Conservation (phyloP, 2,797 vertebrate genomes). For the Crocidura indochinensis region DNA sequence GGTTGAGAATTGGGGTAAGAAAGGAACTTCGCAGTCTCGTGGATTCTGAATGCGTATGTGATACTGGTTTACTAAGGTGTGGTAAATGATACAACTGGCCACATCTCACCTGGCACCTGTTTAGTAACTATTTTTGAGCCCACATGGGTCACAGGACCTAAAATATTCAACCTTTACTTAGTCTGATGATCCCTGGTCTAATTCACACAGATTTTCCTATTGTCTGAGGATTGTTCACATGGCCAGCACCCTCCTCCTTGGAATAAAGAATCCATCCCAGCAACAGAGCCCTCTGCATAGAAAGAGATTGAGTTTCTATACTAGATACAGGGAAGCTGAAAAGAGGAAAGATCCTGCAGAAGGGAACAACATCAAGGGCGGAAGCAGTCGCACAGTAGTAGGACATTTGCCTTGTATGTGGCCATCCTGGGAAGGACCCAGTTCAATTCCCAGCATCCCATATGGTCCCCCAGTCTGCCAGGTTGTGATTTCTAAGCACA, state of each 20-base stretch:
- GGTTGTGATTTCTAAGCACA: too few relatives aligned
- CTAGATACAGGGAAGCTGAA: neutral
- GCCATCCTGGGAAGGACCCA: too few relatives aligned
- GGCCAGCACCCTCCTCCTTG: neutral
- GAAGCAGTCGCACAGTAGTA: too few relatives aligned
- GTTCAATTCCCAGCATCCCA: too few relatives aligned
- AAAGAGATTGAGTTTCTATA: neutral
- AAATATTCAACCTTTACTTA: conserved; percentile 18
- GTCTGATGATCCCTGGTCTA: conserved; percentile 1
- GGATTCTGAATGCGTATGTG: neutral
- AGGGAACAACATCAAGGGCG: too few relatives aligned
- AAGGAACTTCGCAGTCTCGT: too few relatives aligned
- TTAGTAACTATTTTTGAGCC: neutral
- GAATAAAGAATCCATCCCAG: neutral
- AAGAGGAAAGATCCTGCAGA: conserved; percentile 30
- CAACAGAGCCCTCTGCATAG: neutral
- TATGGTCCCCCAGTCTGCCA: too few relatives aligned
- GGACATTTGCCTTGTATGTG: too few relatives aligned
- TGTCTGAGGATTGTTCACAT: neutral
- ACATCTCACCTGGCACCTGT: neutral
- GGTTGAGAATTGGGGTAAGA: too few relatives aligned
- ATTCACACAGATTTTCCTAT: conserved; percentile 54
- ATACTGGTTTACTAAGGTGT: neutral
- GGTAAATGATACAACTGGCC: too few relatives aligned
- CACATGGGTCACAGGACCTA: neutral